Evolutionary conservation across 2,797 vertebrate genomes (phyloP).

Genomic region (Xenopus petersii): DNA sequence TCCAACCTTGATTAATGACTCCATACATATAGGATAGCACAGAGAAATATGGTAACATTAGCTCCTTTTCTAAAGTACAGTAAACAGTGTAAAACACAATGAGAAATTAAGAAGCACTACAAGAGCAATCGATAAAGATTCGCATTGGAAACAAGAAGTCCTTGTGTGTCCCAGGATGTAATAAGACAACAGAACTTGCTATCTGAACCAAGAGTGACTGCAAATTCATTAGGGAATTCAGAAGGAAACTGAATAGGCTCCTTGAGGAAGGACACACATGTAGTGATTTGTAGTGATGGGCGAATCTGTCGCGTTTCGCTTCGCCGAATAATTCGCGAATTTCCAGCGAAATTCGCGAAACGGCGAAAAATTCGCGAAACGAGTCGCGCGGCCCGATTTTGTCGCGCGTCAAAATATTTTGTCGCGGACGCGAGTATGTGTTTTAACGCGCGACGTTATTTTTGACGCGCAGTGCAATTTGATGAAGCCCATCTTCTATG

Average conservation of each 20-base stretch:
- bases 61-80: conserved; percentile 1
- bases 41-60: not conserved
- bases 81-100: not conserved
- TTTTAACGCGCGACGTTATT: no score
- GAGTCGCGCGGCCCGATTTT: no score
- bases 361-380: no score
- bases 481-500: no score
- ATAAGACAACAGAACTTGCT: conserved; percentile 25
- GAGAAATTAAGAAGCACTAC: conserved; percentile 12
- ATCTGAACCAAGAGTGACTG: conserved; percentile 18
- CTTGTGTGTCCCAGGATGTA: conserved; percentile 15
- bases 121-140: conserved; percentile 23
- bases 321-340: no score
- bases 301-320: no score
- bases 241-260: conserved; percentile 21
- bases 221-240: conserved; percentile 37
- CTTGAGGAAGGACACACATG: conserved; percentile 30
- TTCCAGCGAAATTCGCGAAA: no score
- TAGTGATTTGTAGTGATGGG: conserved; percentile 24
- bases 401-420: no score
- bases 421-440: no score
- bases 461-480: no score
- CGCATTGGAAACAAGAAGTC: conserved; percentile 16
- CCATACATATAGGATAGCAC: not conserved
- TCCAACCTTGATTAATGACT: no score